Percentiles rank a stretch among this genome's conserved stretches.
Conservation (phyloP, 2,888 invertebrate species). For the Campoplex capitator region DNA sequence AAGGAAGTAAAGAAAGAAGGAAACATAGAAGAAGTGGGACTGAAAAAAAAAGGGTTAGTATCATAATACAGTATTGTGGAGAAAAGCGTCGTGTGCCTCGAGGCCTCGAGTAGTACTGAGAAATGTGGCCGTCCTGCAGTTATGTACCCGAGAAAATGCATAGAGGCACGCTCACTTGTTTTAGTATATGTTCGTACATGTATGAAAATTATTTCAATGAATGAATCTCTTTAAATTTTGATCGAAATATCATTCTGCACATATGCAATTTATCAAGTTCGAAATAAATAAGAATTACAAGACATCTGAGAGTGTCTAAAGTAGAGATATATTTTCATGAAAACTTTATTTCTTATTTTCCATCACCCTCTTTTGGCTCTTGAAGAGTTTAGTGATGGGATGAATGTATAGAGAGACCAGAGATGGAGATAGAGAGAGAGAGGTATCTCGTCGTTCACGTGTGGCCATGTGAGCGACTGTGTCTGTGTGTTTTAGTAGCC, state of each 20-base stretch:
- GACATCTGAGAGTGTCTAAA: neutral
- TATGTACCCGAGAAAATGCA: constrained; percentile 72
- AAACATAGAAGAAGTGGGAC: constrained; percentile 53
- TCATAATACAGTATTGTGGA: constrained; percentile 79
- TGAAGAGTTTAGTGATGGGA: constrained; percentile 35
- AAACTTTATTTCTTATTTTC: constrained; percentile 26
- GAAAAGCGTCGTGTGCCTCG: constrained; percentile 73
- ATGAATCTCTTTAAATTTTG: neutral
- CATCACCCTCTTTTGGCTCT: constrained; percentile 29
- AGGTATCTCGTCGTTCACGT: neutral
- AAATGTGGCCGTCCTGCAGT: constrained; percentile 74
- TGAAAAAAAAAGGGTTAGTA: constrained; percentile 68
- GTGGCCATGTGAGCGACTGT: neutral
- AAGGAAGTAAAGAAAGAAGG: constrained; percentile 36
- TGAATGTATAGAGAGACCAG: neutral
- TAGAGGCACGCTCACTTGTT: constrained; percentile 60
- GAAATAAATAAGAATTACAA: neutral
- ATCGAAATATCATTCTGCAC: constrained; percentile 4
- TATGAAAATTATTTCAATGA: neutral
- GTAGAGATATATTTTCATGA: neutral
- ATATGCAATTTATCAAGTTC: neutral
- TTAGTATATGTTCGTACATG: constrained; percentile 6
- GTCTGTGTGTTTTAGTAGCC: constrained; percentile 44
- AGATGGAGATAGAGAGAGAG: neutral
- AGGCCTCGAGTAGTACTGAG: constrained; percentile 69